phyloP scores from a whole-genome alignment of 1,140 invertebrate genomes.

The Brachionus calyciflorus region DNA sequence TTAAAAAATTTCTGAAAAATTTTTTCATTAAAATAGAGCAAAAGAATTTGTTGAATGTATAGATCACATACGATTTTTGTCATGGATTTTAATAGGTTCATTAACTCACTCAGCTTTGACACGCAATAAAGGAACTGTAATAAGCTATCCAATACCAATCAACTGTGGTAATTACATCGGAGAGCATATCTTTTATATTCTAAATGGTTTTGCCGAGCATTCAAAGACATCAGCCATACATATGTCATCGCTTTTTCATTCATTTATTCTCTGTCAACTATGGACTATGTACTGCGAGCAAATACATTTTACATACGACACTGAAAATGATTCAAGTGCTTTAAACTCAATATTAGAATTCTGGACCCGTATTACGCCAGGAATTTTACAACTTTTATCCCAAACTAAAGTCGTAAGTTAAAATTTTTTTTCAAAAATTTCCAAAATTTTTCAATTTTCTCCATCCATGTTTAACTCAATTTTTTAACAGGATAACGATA shows the following conservation, averaged over 20 bases:
- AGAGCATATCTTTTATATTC: constrained; percentile 86
- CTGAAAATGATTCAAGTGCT: constrained; percentile 61
- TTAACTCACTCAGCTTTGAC: constrained; percentile 77
- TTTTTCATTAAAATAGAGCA: too few species aligned
- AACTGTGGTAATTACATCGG: constrained; percentile 92
- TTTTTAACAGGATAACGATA: constrained; percentile 41
- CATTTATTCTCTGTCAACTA: constrained; percentile 72
- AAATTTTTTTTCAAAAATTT: background rate
- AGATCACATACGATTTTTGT: constrained; percentile 84
- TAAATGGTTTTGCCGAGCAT: constrained; percentile 93
- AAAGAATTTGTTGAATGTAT: constrained; percentile 94
- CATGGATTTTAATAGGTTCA: constrained; percentile 90
- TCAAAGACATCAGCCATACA: constrained; percentile 77
- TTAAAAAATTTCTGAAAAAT: too few species aligned
- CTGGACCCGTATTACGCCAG: constrained; percentile 95
- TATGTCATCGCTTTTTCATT: constrained; percentile 77
- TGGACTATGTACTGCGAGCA: constrained; percentile 98
- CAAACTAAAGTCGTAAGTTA: constrained; percentile 81
- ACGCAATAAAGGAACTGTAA: constrained; percentile 51
- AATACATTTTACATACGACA: constrained; percentile 66
- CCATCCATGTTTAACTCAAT: too few species aligned
- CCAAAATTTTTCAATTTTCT: background rate
- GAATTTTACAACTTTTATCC: constrained; percentile 84
- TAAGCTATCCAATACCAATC: constrained; percentile 84
- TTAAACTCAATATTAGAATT: constrained; percentile 82